Evolutionary conservation across 1,140 invertebrate species (phyloP), one percentile per base, ranked within the genome.

Genomic region (Zaprionus davidi): DNA sequence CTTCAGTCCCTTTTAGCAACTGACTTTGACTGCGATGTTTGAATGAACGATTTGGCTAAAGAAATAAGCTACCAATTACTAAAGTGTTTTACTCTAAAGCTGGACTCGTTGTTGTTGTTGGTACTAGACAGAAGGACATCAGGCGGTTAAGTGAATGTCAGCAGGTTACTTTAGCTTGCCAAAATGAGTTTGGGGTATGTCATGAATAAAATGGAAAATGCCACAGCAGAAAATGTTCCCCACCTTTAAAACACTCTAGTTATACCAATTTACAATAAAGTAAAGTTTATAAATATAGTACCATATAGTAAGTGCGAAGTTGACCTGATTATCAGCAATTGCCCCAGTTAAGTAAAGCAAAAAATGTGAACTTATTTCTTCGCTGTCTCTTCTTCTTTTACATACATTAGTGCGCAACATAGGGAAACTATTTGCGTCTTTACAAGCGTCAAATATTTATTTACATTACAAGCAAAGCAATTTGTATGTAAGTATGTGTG

Each of bases 41-140:
- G 73, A 76, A 62, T 71, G 66, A 59, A 38, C 65, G 41, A 60
- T 63, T 58, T 71, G 55, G 63, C 75, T 76, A 72, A 88, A 81
- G 71, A 78, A 76, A 84, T 88, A 88, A 88, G 85, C 85, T 84
- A 88, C 78, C 84, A 88, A 88, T 88, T 88, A 88, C 84, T 81
- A 88, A 88, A 88, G 84, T 88, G 84, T 90, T 87, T 81, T 73
- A 84, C 65, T 81, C 56, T 73, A 51, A 62, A 71, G 67, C 66
- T 68, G 44, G 41, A 68, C 5, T 36, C 20, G 11, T 26, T 38
- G n/a, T 17, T 41, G 28, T 28, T 57, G n/a, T 20, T 56, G 22
- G 11, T 51, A 22, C 36, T 57, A 15, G 34, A 46, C 31, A 44
- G 22, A 17, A 28, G 17, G 24, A 28, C 36, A 24, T 55, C 65